Percentiles rank a stretch among this genome's conserved stretches.
Evolutionary conservation across 2,888 invertebrate species (phyloP).

Genomic region (Opisthograptis luteolata): DNA sequence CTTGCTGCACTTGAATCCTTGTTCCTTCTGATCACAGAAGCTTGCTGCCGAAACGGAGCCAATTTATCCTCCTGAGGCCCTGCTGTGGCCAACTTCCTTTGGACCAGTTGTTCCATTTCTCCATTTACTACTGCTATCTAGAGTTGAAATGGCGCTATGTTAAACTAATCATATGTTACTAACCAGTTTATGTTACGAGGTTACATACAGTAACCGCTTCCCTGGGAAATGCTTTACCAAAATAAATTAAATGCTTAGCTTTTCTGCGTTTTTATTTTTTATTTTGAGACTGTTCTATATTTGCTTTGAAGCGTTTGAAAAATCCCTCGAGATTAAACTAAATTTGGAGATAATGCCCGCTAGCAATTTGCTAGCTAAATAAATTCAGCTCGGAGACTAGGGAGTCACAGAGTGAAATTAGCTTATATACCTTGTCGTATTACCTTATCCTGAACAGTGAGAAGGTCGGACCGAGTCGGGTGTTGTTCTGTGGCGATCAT

Average conservation of each 20-base stretch:
- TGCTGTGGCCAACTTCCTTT: constrained; percentile 87
- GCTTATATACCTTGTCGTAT: constrained; percentile 10
- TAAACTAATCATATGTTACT: not conserved
- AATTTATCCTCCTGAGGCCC: constrained; percentile 89
- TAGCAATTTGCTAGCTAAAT: constrained; percentile 10
- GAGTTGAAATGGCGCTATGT: not conserved
- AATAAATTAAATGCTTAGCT: constrained; percentile 19
- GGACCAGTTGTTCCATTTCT: constrained; percentile 89
- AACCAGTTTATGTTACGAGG: constrained; percentile 11
- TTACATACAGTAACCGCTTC: not conserved
- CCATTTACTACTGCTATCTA: constrained; percentile 80
- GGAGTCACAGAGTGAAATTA: constrained; percentile 20
- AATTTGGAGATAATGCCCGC: constrained; percentile 12
- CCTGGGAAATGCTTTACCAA: constrained; percentile 17
- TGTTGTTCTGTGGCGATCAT: constrained; percentile 87
- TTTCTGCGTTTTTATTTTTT: constrained; percentile 2
- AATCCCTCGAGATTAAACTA: constrained; percentile 9
- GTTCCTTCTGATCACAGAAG: constrained; percentile 90
- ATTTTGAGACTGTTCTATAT: constrained; percentile 4
- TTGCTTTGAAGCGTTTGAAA: constrained; percentile 12
- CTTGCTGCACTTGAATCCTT: constrained; percentile 90
- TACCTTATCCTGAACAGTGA: constrained; percentile 86
- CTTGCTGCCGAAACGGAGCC: constrained; percentile 93
- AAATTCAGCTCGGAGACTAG: constrained; percentile 4
- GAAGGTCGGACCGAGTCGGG: constrained; percentile 86